Conservation (phyloP, 1,140 invertebrate genomes). For the Orius insidiosus region DNA sequence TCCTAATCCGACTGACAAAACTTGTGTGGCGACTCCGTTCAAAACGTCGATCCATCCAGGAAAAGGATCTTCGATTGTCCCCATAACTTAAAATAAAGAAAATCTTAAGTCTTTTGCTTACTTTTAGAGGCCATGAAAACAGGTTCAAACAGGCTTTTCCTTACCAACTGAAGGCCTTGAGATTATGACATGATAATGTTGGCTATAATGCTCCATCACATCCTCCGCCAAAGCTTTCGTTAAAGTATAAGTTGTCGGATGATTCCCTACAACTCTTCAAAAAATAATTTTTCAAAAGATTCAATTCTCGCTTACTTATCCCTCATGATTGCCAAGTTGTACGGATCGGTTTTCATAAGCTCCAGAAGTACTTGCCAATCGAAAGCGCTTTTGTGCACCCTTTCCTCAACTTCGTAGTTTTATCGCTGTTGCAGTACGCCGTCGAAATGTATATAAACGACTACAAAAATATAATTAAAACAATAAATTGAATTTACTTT, state of each 20-base stretch:
- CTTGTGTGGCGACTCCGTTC: background rate
- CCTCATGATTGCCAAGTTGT: background rate
- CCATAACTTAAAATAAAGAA: background rate
- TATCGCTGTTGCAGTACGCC: background rate
- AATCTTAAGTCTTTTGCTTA: no score
- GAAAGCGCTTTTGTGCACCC: background rate
- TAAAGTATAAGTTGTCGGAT: conserved; percentile 2
- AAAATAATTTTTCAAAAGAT: no score
- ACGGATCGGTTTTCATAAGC: background rate
- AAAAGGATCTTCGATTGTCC: background rate
- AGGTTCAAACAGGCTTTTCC: no score
- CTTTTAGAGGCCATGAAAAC: no score
- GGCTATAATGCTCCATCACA: background rate
- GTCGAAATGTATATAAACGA: conserved; percentile 2
- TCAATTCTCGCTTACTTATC: conserved; percentile 4
- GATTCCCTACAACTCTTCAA: background rate
- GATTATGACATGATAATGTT: background rate
- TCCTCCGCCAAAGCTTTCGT: conserved; percentile 2
- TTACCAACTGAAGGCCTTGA: conserved; percentile 2
- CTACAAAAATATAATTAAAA: background rate
- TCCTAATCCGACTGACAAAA: background rate
- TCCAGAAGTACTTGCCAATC: conserved; percentile 3
- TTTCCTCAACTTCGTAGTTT: background rate
- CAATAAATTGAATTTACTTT: background rate
- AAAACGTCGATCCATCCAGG: background rate